A percentile compares a stretch with the other conserved stretches of the same genome.
phyloP scores from a whole-genome alignment of 2,888 invertebrate species.

The Brachynemurus nebulosus region DNA sequence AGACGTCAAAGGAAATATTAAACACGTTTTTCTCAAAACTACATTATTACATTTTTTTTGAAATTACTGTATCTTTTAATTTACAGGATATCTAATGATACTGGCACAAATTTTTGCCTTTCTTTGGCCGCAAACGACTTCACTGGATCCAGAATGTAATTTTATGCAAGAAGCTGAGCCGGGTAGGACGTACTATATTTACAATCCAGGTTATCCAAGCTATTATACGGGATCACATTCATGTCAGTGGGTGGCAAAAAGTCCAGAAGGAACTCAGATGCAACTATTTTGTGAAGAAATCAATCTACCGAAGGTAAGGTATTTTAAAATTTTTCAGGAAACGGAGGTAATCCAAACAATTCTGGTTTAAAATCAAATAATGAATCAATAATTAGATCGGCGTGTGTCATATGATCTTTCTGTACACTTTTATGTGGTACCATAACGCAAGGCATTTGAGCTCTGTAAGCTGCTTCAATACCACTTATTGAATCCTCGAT shows the following conservation, averaged over 20 bases:
- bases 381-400: conserved; percentile 23
- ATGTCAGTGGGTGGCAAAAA: conserved; percentile 38
- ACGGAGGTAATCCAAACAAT: conserved; percentile 22
- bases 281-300: conserved; percentile 35
- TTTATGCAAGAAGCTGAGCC: conserved; percentile 29
- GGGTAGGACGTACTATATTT: conserved; percentile 32
- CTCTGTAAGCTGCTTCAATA: conserved; percentile 39
- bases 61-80: not conserved
- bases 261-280: conserved; percentile 33
- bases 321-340: no score
- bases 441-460: conserved; percentile 42
- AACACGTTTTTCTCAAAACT: no score
- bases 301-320: conserved; percentile 36
- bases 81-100: not conserved
- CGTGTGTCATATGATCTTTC: conserved; percentile 32
- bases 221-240: conserved; percentile 27
- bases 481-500: conserved; percentile 51
- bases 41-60: not conserved
- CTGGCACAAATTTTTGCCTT: conserved; percentile 11
- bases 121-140: conserved; percentile 21
- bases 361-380: conserved; percentile 34
- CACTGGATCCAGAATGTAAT: conserved; percentile 31
- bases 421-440: conserved; percentile 39
- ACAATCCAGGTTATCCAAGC: conserved; percentile 35
- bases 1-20: no score